phyloP scores from a whole-genome alignment of 1,140 invertebrate genomes.

The Hesperophylax magnus region DNA sequence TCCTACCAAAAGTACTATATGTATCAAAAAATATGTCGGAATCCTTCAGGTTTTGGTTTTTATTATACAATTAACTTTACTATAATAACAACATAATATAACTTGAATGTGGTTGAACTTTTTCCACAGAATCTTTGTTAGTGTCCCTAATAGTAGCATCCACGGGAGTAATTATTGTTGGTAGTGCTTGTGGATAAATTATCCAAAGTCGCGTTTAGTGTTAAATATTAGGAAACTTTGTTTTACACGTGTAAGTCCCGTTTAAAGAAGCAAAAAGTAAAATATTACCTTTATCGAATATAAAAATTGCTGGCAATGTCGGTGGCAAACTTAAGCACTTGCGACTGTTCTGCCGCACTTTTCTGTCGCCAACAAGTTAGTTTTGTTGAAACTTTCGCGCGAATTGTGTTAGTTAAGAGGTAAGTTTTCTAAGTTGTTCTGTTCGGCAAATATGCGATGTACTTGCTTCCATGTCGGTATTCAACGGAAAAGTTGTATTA shows the following conservation, averaged over 20 bases:
- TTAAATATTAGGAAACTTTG: background rate
- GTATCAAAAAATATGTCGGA: too few species aligned
- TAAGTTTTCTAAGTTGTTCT: background rate
- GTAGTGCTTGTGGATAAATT: background rate
- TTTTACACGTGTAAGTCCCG: too few species aligned
- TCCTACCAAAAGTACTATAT: too few species aligned
- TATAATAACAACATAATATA: background rate
- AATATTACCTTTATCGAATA: conserved; percentile 4
- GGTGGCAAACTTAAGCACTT: conserved; percentile 7
- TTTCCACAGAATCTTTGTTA: background rate
- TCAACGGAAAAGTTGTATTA: too few species aligned
- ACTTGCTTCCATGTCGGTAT: too few species aligned
- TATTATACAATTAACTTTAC: too few species aligned
- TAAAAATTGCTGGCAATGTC: conserved; percentile 21
- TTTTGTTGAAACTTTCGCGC: background rate
- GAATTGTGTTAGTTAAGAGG: background rate
- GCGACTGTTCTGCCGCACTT: conserved; percentile 12
- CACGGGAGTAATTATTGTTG: background rate
- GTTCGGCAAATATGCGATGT: background rate
- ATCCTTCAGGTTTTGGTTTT: too few species aligned
- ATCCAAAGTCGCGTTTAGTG: background rate
- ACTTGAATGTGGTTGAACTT: background rate
- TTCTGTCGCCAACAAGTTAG: background rate
- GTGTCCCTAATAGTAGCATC: background rate
- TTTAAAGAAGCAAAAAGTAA: background rate